A percentile compares a stretch with the other conserved stretches of the same genome.
Evolutionary conservation across 2,888 invertebrate species (phyloP).

Genomic region (Galeruca laticollis): DNA sequence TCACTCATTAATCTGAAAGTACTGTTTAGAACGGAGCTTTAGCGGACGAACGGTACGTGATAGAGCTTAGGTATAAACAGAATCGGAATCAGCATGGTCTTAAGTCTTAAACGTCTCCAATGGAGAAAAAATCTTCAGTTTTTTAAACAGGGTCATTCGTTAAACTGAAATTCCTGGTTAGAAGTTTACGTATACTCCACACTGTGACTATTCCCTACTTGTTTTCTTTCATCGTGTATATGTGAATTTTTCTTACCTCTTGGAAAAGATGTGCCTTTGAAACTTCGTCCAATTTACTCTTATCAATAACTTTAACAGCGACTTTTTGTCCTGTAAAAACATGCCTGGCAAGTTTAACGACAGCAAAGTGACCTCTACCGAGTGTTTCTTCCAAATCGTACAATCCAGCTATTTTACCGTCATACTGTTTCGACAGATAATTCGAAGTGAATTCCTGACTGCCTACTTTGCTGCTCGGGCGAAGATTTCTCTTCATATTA

Average conservation of each 20-base stretch:
- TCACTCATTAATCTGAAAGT: no score
- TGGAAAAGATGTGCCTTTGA: conserved; percentile 96
- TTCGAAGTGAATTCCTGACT: conserved; percentile 26
- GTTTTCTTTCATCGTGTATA: no score
- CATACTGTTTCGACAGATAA: conserved; percentile 66
- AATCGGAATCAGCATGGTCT: no score
- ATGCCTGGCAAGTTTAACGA: conserved; percentile 97
- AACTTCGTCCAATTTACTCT: conserved; percentile 95
- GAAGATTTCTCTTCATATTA: conserved; percentile 38
- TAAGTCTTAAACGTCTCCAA: no score
- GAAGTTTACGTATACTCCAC: no score
- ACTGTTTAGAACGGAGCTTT: no score
- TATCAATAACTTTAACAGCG: conserved; percentile 98
- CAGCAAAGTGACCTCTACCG: conserved; percentile 98
- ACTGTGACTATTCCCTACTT: no score
- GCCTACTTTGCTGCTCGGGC: conserved; percentile 34
- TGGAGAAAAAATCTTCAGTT: no score
- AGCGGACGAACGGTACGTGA: no score
- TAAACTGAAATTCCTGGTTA: no score
- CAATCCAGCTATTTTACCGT: conserved; percentile 93
- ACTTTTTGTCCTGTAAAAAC: conserved; percentile 99
- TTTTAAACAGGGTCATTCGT: no score
- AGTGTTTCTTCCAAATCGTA: conserved; percentile 98
- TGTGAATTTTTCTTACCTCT: conserved; percentile 75
- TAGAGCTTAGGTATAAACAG: no score